These are phyloP conservation scores for Hippoglossus stenolepis DNA, from an alignment of 2,113 vertebrate species.

Conservation along the genomic window DNA sequence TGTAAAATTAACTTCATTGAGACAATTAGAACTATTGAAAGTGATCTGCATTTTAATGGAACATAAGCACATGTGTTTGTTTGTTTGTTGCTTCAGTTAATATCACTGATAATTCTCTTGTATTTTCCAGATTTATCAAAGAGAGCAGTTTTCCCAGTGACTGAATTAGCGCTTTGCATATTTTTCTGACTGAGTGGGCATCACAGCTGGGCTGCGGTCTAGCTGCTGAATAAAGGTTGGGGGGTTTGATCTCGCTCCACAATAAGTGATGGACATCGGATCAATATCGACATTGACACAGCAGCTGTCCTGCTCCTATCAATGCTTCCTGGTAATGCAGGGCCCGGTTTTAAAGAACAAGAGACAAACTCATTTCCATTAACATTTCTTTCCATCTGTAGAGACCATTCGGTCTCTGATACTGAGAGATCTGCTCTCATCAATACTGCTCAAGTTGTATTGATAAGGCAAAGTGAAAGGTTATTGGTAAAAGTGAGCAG, in stretches of 20 bases:
- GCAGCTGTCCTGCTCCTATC: constrained; percentile 79
- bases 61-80: background rate
- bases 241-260: constrained; percentile 52
- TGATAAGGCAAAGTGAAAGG: constrained; percentile 50
- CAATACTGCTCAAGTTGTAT: constrained; percentile 40
- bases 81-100: background rate
- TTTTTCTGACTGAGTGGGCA: constrained; percentile 15
- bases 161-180: constrained; percentile 15
- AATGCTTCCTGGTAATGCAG: constrained; percentile 66
- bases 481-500: background rate
- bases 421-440: constrained; percentile 53
- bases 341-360: constrained; percentile 55
- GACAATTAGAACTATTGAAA: too few species aligned
- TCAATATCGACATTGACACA: constrained; percentile 82
- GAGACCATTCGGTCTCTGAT: constrained; percentile 51
- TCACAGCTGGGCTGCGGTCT: constrained; percentile 69
- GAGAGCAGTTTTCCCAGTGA: background rate
- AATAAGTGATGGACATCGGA: constrained; percentile 74
- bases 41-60: background rate
- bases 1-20: too few species aligned
- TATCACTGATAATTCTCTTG: background rate
- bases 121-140: background rate
- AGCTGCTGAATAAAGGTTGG: constrained; percentile 65
- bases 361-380: constrained; percentile 69
- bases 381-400: constrained; percentile 35